Evolutionary conservation across 35 echinoderm and acorn worm species (phyloP).

Genomic region (Ophiothrix spiculata): DNA sequence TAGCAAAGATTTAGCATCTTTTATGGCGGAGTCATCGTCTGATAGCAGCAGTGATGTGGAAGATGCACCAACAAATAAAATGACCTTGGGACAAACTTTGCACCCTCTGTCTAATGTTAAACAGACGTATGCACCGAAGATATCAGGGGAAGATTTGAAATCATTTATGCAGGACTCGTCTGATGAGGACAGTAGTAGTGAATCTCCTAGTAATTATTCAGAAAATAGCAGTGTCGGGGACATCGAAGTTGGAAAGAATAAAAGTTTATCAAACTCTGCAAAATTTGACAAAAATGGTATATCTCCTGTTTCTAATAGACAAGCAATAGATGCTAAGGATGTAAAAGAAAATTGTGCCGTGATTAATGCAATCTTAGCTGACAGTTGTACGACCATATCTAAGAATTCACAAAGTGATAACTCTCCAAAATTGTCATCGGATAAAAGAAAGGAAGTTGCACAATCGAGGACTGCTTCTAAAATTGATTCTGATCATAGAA

Average conservation of each 20-base stretch:
- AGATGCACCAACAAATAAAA: too few species aligned
- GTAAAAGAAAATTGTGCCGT: neutral
- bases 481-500: too few species aligned
- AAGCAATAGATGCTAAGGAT: neutral
- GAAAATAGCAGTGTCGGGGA: neutral
- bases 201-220: neutral
- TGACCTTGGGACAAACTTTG: too few species aligned
- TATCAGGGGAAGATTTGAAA: too few species aligned
- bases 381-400: neutral
- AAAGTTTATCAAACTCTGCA: conserved; percentile 4
- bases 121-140: too few species aligned
- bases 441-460: neutral
- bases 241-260: neutral
- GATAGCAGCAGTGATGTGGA: neutral
- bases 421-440: neutral
- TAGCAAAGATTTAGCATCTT: neutral
- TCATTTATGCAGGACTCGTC: neutral
- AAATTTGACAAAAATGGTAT: neutral
- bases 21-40: neutral
- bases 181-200: neutral
- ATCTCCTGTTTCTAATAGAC: neutral
- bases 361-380: neutral
- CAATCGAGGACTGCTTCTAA: neutral
- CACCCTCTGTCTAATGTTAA: too few species aligned
- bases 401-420: neutral